Evolutionary conservation across 2,797 vertebrate species (phyloP).

Genomic region (Enteromius anoplus): DNA sequence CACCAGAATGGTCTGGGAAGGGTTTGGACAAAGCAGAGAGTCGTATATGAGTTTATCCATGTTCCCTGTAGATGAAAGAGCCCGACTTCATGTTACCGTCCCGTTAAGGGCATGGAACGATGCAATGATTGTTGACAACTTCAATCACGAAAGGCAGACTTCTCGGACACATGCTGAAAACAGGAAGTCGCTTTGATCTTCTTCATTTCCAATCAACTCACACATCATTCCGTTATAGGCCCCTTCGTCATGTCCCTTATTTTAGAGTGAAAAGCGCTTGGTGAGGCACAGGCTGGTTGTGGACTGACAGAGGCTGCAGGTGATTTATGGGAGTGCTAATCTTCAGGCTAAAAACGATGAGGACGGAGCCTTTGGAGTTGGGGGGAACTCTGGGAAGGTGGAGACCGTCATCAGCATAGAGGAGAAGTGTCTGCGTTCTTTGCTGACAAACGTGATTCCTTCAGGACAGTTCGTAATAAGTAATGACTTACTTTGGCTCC

Average conservation of each 20-base stretch:
- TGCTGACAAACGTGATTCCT: conserved; percentile 31
- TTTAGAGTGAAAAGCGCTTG: conserved; percentile 49
- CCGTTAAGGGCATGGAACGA: conserved; percentile 36
- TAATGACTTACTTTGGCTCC: conserved; percentile 30
- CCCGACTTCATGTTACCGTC: conserved; percentile 6
- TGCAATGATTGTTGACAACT: conserved; percentile 38
- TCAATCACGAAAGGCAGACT: conserved; percentile 31
- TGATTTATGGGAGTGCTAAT: conserved; percentile 63
- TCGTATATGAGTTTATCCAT: conserved; percentile 2
- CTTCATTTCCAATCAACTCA: conserved; percentile 54
- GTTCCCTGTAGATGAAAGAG: conserved; percentile 60
- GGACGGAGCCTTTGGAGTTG: conserved; percentile 47
- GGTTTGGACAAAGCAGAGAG: conserved; percentile 6
- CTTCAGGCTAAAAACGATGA: conserved; percentile 48
- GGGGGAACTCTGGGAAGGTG: conserved; percentile 45
- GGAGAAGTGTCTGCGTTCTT: background rate
- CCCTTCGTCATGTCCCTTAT: conserved; percentile 58
- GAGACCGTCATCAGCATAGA: conserved; percentile 40
- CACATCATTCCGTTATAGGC: conserved; percentile 53
- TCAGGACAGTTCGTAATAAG: conserved; percentile 32
- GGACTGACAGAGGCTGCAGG: conserved; percentile 39
- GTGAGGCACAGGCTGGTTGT: conserved; percentile 33
- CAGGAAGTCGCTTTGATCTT: conserved; percentile 61
- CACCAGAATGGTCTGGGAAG: background rate
- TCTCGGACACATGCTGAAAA: conserved; percentile 37